phyloP scores from a whole-genome alignment of 2,888 invertebrate species.

The Hipparchia sbordonii region DNA sequence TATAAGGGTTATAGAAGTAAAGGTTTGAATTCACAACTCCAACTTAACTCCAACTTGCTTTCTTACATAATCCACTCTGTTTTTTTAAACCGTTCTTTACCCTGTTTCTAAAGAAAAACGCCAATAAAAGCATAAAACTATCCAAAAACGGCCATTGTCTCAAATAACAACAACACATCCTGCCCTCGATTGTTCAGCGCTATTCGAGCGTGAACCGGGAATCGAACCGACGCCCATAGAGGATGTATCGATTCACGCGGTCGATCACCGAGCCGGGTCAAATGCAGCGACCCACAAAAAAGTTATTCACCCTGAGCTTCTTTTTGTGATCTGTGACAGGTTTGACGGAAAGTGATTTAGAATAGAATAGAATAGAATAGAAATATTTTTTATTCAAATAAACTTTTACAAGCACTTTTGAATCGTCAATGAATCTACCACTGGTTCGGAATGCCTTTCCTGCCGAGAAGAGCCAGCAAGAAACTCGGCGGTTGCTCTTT shows the following conservation, averaged over 20 bases:
- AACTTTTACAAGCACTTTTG: no score
- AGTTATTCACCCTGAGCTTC: constrained; percentile 7
- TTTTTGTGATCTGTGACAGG: constrained; percentile 1
- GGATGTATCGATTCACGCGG: constrained; percentile 43
- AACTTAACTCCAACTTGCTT: no score
- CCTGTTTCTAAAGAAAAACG: background rate
- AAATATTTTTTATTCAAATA: no score
- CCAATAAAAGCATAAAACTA: constrained; percentile 10
- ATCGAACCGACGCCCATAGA: constrained; percentile 42
- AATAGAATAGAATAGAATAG: no score
- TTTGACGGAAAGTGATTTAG: background rate
- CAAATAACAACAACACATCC: constrained; percentile 40
- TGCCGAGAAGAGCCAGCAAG: no score
- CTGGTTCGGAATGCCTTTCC: no score
- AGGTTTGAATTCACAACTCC: no score
- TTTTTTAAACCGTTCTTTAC: background rate
- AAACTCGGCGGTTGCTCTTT: no score
- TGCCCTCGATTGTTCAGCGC: constrained; percentile 42
- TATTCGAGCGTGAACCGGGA: constrained; percentile 47
- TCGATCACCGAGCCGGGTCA: constrained; percentile 34
- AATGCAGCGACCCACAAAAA: constrained; percentile 28
- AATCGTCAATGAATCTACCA: no score
- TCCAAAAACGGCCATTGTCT: constrained; percentile 36
- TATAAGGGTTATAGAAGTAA: no score
- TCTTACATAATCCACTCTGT: no score